Evolutionary conservation across 2,797 vertebrate genomes (phyloP), one percentile per base, ranked within the genome.

Genomic region (Trichosurus vulpecula): DNA sequence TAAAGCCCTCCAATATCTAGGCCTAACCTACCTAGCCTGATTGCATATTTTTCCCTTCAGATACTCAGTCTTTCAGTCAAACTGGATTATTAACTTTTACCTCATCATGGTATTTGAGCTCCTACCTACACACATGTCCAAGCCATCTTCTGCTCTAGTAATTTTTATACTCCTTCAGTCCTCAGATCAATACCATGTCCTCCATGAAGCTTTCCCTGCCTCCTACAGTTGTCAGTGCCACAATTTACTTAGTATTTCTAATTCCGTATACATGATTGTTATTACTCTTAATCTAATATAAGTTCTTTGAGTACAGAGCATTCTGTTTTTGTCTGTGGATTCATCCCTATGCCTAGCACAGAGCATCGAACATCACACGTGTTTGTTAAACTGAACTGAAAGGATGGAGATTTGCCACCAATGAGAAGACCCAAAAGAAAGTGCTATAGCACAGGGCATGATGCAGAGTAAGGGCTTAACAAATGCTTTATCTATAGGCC

Each of bases 81-180:
- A 47, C 2, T 47, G n/a, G 22, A 81, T 41, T 47, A 47, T 47
- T 81, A 4, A 29, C 2, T 35, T 3, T 90, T 52, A 25, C 27
- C 1, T 12, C 0, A 0, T 35, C 52, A 27, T 92, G 31, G 30
- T 4, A n/a, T 25, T n/a, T 22, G 27, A 47, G 52, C 2, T 90
- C 74, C 31, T 35, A 10, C 29, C 89, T 14, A 11, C 41, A 55
- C 27, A 19, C 22, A 16, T 31, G 27, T 54, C 31, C 11, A 55
- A 35, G 74, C 0, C 74, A 25, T 31, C 52, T 13, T 35, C 22
- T 27, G 2, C 29, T 92, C 53, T 41, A 31, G 52, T 56, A 66
- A 54, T 35, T 9, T 29, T 14, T 47, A 47, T 3, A 9, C 47
- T 92, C 53, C 35, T 30, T 25, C 52, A 31, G 14, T 53, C 61